Evolutionary conservation across 2,113 vertebrate genomes (phyloP).

Genomic region (Hypomesus transpacificus): DNA sequence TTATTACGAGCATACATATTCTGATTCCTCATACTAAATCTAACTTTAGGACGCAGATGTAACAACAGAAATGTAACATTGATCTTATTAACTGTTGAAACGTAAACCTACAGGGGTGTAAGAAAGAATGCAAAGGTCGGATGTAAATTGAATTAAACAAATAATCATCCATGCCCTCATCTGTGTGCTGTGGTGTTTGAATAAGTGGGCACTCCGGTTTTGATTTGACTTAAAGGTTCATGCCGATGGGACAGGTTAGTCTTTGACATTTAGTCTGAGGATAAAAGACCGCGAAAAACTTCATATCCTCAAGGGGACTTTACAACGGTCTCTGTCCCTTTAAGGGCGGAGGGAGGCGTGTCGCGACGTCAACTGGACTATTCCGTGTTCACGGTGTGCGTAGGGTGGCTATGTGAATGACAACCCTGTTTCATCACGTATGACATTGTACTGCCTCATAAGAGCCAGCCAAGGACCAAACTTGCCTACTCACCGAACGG

Average conservation of each 20-base stretch:
- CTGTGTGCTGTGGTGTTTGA: neutral
- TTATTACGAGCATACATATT: neutral
- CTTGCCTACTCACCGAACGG: conserved; percentile 2
- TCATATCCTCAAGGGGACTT: conserved; percentile 6
- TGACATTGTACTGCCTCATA: conserved; percentile 51
- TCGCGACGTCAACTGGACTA: conserved; percentile 31
- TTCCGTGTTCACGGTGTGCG: conserved; percentile 12
- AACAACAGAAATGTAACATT: too few relatives aligned
- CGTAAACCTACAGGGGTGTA: too few relatives aligned
- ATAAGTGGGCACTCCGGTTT: neutral
- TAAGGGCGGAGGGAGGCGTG: conserved; percentile 58
- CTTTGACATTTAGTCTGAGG: neutral
- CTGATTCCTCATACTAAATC: neutral
- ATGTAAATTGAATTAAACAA: neutral
- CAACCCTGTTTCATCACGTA: conserved; percentile 19
- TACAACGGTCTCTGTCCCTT: conserved; percentile 49
- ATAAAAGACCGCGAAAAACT: neutral
- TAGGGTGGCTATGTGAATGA: conserved; percentile 34
- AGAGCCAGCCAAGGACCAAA: conserved; percentile 6
- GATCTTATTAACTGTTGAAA: too few relatives aligned
- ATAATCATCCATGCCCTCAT: neutral
- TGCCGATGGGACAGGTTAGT: neutral
- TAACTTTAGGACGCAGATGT: too few relatives aligned
- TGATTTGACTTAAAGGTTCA: neutral
- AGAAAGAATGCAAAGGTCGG: too few relatives aligned